These are phyloP conservation scores for Simalia tracyae DNA, from an alignment of 2,797 vertebrate genomes.

Conservation along the genomic window DNA sequence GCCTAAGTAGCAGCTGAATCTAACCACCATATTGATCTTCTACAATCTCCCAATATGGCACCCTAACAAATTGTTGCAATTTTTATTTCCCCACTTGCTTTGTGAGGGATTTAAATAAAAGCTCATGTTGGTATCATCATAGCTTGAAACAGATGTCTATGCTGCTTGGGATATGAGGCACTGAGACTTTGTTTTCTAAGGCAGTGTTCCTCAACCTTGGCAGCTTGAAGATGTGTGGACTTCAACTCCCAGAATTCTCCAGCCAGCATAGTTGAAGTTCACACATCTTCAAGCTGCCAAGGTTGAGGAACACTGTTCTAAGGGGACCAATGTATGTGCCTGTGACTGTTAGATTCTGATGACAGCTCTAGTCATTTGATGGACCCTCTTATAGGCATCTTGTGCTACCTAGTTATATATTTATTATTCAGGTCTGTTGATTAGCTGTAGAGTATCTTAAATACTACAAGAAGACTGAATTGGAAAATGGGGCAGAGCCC, in stretches of 20 bases:
- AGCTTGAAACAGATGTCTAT: not conserved
- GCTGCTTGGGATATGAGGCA: not conserved
- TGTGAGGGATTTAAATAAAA: not conserved
- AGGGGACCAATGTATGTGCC: not conserved
- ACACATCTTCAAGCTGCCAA: too few relatives aligned
- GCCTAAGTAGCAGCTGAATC: not conserved
- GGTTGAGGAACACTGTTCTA: too few relatives aligned
- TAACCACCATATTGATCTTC: not conserved
- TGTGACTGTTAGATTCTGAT: not conserved
- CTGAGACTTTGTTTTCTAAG: too few relatives aligned
- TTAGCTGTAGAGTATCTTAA: not conserved
- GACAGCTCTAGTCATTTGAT: not conserved
- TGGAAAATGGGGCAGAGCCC: not conserved
- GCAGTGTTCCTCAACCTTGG: too few relatives aligned
- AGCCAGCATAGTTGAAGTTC: too few relatives aligned
- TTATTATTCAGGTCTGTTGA: not conserved
- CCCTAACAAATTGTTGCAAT: not conserved
- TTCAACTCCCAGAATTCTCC: too few relatives aligned
- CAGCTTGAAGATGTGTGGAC: too few relatives aligned
- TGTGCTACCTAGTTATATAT: not conserved
- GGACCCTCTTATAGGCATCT: not conserved
- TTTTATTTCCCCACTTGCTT: not conserved
- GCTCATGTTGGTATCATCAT: not conserved
- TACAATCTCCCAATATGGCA: not conserved
- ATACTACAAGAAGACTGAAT: not conserved